These are phyloP conservation scores for Pelodytes ibericus DNA, from an alignment of 2,797 vertebrate species.

Conservation along the genomic window DNA sequence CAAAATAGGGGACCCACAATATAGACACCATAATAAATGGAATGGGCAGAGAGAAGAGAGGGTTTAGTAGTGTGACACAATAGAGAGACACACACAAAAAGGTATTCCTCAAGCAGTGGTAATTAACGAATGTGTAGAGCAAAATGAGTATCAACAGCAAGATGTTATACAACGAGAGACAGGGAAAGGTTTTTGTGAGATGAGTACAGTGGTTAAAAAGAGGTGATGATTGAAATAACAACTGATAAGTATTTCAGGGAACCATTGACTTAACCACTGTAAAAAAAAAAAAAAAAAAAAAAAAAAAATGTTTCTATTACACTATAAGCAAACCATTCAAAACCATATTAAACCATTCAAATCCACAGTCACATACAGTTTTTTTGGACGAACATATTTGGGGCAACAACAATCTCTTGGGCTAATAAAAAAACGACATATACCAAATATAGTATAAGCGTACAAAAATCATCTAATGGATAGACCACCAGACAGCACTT, in stretches of 20 bases:
- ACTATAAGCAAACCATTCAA: neutral
- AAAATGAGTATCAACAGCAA: neutral
- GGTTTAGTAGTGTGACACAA: neutral
- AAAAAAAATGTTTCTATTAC: neutral
- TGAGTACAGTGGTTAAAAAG: neutral
- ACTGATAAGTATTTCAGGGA: neutral
- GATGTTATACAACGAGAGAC: neutral
- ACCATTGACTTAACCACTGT: too few relatives aligned
- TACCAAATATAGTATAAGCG: neutral
- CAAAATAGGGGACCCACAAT: constrained; percentile 33
- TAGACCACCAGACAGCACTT: neutral
- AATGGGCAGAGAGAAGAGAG: neutral
- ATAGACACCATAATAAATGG: constrained; percentile 16
- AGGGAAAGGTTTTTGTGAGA: neutral
- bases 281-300: too few relatives aligned
- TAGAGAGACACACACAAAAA: neutral
- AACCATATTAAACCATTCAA: neutral
- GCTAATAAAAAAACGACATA: neutral
- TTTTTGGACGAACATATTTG: too few relatives aligned
- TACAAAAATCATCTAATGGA: neutral
- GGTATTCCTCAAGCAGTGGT: neutral
- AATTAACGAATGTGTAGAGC: neutral
- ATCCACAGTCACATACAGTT: neutral
- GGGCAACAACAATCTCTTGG: neutral
- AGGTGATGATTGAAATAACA: neutral